These are phyloP conservation scores for Gallinago undulata DNA, from an alignment of 2,113 vertebrate genomes.

Conservation along the genomic window DNA sequence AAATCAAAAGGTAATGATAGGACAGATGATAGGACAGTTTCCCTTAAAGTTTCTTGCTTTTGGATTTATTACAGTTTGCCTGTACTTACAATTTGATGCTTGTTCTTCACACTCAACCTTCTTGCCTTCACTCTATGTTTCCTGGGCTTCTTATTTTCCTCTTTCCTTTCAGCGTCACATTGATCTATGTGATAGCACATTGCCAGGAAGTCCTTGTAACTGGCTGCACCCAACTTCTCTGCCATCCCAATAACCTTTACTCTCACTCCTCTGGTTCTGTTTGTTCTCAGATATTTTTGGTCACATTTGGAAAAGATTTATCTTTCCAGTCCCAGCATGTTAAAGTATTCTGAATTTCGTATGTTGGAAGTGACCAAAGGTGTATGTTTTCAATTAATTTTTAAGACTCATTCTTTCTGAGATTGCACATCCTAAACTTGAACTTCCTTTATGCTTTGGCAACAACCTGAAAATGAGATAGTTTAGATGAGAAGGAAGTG, in stretches of 20 bases:
- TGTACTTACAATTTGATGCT: background rate
- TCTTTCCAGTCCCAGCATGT: background rate
- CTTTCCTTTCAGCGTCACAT: background rate
- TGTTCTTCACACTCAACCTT: background rate
- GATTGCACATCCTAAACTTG: background rate
- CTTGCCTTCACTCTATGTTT: background rate
- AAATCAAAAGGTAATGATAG: background rate
- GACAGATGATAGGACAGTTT: background rate
- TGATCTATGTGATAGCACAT: background rate
- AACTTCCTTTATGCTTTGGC: background rate
- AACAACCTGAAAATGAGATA: background rate
- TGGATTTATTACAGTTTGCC: background rate
- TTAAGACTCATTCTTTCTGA: background rate
- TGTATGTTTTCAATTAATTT: slow-evolving; percentile 29
- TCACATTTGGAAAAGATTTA: slow-evolving; percentile 49
- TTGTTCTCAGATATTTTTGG: slow-evolving; percentile 26
- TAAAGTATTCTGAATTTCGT: slow-evolving; percentile 46
- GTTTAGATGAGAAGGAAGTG: background rate
- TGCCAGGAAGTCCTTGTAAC: background rate
- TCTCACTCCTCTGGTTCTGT: background rate
- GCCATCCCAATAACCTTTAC: background rate
- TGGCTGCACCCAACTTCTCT: background rate
- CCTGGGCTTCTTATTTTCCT: background rate
- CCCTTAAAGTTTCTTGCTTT: background rate
- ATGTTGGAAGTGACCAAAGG: slow-evolving; percentile 41